Conservation (phyloP, 2,888 invertebrate species). For the Prionchulus punctatus region DNA sequence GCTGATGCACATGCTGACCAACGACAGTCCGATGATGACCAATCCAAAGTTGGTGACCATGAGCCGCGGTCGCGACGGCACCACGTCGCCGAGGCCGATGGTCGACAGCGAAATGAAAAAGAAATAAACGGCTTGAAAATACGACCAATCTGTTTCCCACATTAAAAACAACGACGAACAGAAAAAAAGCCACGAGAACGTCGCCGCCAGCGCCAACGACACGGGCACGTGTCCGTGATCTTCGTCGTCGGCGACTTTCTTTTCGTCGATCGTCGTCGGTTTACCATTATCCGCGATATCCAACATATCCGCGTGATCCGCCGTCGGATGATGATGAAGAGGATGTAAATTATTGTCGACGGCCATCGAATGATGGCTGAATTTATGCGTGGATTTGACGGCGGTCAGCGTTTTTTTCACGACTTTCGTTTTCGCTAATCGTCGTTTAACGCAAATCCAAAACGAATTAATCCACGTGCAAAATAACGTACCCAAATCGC, state of each 20-base stretch:
- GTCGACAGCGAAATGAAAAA: constrained; percentile 92
- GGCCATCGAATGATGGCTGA: not conserved
- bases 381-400: not conserved
- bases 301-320: not conserved
- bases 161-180: constrained; percentile 56
- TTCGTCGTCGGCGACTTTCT: not conserved
- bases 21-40: constrained; percentile 75
- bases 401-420: not conserved
- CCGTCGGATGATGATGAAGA: not conserved
- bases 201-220: constrained; percentile 64
- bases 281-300: not conserved
- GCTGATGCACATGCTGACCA: constrained; percentile 93
- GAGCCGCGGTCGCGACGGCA: constrained; percentile 55
- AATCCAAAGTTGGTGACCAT: constrained; percentile 85
- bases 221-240: constrained; percentile 54
- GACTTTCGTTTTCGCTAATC: too few species aligned
- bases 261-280: not conserved
- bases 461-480: constrained; percentile 15
- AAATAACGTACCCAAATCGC: constrained; percentile 86
- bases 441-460: not conserved
- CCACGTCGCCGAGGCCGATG: constrained; percentile 50
- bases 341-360: too few species aligned
- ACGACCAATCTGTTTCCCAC: constrained; percentile 58
- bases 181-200: constrained; percentile 64
- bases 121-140: constrained; percentile 85